Percentiles rank a stretch among this genome's conserved stretches.
Conservation (phyloP, 2,113 vertebrate species). For the Upupa epops region DNA sequence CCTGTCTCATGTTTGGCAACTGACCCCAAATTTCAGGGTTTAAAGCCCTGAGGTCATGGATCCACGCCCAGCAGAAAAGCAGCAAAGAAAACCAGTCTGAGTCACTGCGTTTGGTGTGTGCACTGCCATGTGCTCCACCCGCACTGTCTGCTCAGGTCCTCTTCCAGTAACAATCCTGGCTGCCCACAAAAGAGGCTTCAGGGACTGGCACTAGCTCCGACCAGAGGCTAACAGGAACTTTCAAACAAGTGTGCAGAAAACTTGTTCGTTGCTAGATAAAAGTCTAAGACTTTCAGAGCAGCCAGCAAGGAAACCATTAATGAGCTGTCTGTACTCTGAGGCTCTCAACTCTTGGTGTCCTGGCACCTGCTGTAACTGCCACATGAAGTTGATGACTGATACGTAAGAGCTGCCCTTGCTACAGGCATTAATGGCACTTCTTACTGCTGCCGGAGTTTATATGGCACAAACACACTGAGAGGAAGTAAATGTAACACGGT, state of each 20-base stretch:
- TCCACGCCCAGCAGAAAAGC: neutral
- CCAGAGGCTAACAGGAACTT: neutral
- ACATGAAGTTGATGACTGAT: neutral
- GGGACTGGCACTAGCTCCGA: neutral
- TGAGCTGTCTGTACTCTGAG: no score
- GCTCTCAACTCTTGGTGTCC: no score
- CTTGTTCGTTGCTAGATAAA: neutral
- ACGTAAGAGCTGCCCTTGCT: neutral
- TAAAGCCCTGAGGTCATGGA: neutral
- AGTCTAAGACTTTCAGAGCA: neutral
- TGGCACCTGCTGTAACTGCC: no score
- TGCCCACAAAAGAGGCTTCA: neutral
- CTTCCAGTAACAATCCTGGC: neutral
- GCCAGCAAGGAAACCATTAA: neutral
- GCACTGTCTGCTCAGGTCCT: neutral
- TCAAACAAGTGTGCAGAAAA: neutral
- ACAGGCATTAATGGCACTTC: neutral
- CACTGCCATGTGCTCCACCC: neutral
- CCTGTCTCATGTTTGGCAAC: slow-evolving; percentile 16
- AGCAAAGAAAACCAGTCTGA: slow-evolving; percentile 7
- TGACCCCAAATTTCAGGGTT: neutral
- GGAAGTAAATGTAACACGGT: neutral
- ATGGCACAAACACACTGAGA: neutral
- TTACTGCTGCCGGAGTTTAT: neutral
- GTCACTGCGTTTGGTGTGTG: neutral